These are phyloP conservation scores for Connochaetes taurinus DNA, from an alignment of 2,113 vertebrate species.

Conservation along the genomic window DNA sequence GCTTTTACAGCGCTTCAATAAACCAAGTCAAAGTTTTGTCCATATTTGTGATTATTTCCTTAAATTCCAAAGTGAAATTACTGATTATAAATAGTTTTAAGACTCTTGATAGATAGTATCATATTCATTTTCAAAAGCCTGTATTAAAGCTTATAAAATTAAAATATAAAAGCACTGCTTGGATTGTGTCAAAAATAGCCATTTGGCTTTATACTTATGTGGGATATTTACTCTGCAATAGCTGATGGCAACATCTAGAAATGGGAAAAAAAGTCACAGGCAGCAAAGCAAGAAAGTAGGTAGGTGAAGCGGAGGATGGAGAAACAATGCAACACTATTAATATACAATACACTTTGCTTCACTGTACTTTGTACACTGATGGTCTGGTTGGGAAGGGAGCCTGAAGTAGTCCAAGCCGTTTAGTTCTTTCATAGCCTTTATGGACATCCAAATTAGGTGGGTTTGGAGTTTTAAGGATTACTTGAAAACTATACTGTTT, in stretches of 20 bases:
- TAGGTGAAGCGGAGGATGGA: background rate
- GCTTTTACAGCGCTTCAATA: background rate
- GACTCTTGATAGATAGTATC: background rate
- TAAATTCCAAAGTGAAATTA: constrained; percentile 3
- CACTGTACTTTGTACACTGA: background rate
- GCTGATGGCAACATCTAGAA: background rate
- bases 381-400: background rate
- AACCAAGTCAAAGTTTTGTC: background rate
- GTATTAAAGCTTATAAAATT: background rate
- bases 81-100: background rate
- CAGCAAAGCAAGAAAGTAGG: background rate
- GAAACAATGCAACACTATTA: background rate
- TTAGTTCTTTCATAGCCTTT: background rate
- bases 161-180: background rate
- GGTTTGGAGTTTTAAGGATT: background rate
- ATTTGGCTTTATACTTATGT: background rate
- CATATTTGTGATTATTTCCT: background rate
- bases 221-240: background rate
- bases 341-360: background rate
- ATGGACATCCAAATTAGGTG: background rate
- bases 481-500: background rate
- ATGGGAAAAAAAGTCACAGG: background rate
- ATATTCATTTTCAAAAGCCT: background rate
- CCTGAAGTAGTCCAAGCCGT: rapidly evolving
- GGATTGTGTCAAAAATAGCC: background rate